Evolutionary conservation across 2,888 invertebrate genomes (phyloP), one percentile per base, ranked within the genome.

Genomic region (Gerris lacustris): DNA sequence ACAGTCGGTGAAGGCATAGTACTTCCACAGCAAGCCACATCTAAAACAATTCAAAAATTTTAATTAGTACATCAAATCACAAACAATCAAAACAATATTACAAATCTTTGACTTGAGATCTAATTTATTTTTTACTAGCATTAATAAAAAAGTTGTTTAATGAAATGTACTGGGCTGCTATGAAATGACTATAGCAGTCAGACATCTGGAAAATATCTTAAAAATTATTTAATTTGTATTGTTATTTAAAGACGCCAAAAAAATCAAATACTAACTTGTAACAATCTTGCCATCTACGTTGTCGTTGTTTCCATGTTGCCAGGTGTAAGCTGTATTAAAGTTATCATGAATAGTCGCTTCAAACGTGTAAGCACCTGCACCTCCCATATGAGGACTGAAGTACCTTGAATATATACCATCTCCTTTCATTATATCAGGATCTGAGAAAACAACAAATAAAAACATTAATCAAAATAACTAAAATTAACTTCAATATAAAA

Each of bases 341-440:
- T 84, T 84, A 77, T 85, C 84, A 63, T 80, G 81, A 0, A 83
- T 82, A 1, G 79, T 79, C 9, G 83, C 81, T 76, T 84, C 82
- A 74, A 85, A 83, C 6, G 81, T 83, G 76, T 84, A 84, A 55
- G 80, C 77, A 17, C 84, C 84, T 1, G 82, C 79, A 69, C 78
- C 77, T 67, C 80, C 80, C 43, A 79, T 79, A 6, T 80, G 80
- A n/a, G 84, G 82, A 73, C 81, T 83, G 75, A 86, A 84, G 77
- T 86, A 87, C 66, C 86, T 81, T 0, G 87, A 84, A 77, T 88
- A 88, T 11, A 88, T 82, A 0, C 88, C 88, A 78, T 88, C 88
- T 0, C 85, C 84, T 77, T 82, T 83, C 43, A 84, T 84, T 44
- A 87, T 82, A 78, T 88, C 88, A 0, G 87, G 86, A 79, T 87